Evolutionary conservation across 2,888 invertebrate species (phyloP), one percentile per base, ranked within the genome.

Genomic region (Drosophila pullipes): DNA sequence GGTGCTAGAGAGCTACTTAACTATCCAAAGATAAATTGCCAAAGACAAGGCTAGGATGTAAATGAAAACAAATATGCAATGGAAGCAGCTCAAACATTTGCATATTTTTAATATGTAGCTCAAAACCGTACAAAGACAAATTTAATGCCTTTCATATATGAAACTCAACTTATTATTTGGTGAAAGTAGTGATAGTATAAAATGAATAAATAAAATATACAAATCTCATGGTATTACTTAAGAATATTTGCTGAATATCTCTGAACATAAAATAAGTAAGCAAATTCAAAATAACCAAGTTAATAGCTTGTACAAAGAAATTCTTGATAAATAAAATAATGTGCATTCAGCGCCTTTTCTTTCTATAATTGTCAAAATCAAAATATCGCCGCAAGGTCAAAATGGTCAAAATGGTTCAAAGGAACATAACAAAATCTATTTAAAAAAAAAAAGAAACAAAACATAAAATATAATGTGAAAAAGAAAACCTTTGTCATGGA

Each of bases 401-500:
- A 25, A 74, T 61, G 82, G 79, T 64, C 79, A 72, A 18, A 72
- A 22, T 50, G 18, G 33, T 41, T 39, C 28, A 37, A 31, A 53
- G 39, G 50, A 55, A 60, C 33, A 55, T n/a, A 59, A 52, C 31
- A 53, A 61, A 59, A 25, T 57, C 9, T 4, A 3, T 31, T 31
- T 1, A 31, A 31, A 9, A 7, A 16, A 25, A 25, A 47, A 16
- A 7, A 22, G 11, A 22, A 64, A 53, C 47, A 50, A 54, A 35
- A 54, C 41, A 52, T 69, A 65, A 69, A 72, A 70, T 64, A 63
- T 70, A 68, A 67, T 35, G 37, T 37, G 30, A 30, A 47, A 67
- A 25, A 25, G 39, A 78, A 78, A 79, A 63, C 79, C 78, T 82
- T 79, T 82, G 78, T 82, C 82, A 79, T 63, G 78, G 65, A 60